These are phyloP conservation scores for Apantesis nais DNA, from an alignment of 2,888 invertebrate genomes.

Conservation along the genomic window DNA sequence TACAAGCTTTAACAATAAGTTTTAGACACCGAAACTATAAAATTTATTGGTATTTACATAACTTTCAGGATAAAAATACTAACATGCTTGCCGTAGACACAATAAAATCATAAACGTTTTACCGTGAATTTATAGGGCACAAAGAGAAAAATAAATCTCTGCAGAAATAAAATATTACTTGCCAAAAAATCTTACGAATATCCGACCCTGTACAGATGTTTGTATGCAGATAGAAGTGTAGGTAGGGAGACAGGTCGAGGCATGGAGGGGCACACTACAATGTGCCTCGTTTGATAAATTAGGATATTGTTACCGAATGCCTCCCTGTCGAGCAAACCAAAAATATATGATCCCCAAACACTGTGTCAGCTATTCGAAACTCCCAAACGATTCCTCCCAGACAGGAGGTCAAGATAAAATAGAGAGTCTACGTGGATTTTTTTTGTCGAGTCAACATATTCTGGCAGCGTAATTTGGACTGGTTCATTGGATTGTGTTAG, in stretches of 20 bases:
- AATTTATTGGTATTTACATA: constrained; percentile 9
- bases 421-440: constrained; percentile 47
- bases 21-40: neutral
- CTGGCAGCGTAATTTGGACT: constrained; percentile 54
- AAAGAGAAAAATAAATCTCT: constrained; percentile 45
- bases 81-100: constrained; percentile 9
- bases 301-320: constrained; percentile 78
- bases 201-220: constrained; percentile 52
- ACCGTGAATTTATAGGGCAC: constrained; percentile 43
- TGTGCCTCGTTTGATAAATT: constrained; percentile 83
- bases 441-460: constrained; percentile 57
- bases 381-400: constrained; percentile 10
- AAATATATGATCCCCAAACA: constrained; percentile 38
- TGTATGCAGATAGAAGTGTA: constrained; percentile 56
- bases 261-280: constrained; percentile 72
- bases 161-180: constrained; percentile 43
- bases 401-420: constrained; percentile 34
- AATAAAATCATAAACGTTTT: constrained; percentile 35
- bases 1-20: neutral
- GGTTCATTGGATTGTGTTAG: constrained; percentile 60
- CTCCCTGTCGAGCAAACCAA: constrained; percentile 57
- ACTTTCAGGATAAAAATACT: constrained; percentile 2
- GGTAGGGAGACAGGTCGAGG: constrained; percentile 47
- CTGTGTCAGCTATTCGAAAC: constrained; percentile 14
- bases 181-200: constrained; percentile 46